These are phyloP conservation scores for Leptinotarsa texana DNA, from an alignment of 1,140 invertebrate genomes.

Conservation along the genomic window DNA sequence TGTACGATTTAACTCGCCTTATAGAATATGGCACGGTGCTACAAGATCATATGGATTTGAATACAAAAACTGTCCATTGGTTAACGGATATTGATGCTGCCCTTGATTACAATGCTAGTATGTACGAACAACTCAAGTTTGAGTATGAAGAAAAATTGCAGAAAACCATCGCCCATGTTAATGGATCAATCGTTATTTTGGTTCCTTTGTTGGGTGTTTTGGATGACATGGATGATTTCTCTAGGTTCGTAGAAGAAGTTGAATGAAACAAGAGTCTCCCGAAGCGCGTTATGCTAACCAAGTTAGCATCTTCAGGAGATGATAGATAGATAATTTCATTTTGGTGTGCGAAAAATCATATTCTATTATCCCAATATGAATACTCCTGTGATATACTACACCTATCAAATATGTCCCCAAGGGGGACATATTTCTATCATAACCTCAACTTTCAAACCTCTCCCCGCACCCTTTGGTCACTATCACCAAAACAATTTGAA, in stretches of 20 bases:
- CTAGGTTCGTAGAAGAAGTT: slow-evolving; percentile 34
- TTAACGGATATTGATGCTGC: slow-evolving; percentile 71
- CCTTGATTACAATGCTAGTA: slow-evolving; percentile 70
- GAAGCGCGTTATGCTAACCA: no score
- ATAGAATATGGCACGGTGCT: slow-evolving; percentile 70
- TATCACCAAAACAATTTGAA: no score
- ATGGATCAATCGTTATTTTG: slow-evolving; percentile 67
- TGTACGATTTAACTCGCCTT: slow-evolving; percentile 67
- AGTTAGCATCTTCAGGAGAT: no score
- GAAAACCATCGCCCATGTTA: slow-evolving; percentile 69
- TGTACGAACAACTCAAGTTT: slow-evolving; percentile 78
- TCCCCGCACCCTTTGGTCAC: no score
- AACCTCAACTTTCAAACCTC: no score
- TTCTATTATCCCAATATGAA: no score
- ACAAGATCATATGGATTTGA: slow-evolving; percentile 68
- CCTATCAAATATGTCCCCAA: no score
- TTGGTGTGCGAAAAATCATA: no score
- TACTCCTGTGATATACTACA: no score
- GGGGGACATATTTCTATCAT: no score
- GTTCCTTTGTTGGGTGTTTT: slow-evolving; percentile 68
- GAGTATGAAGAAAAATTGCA: slow-evolving; percentile 79
- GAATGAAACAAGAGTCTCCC: no score
- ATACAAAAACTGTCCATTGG: slow-evolving; percentile 73
- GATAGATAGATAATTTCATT: no score
- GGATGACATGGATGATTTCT: slow-evolving; percentile 72